Evolutionary conservation across 2,888 invertebrate species (phyloP).

Genomic region (Ichneumon xanthorius): DNA sequence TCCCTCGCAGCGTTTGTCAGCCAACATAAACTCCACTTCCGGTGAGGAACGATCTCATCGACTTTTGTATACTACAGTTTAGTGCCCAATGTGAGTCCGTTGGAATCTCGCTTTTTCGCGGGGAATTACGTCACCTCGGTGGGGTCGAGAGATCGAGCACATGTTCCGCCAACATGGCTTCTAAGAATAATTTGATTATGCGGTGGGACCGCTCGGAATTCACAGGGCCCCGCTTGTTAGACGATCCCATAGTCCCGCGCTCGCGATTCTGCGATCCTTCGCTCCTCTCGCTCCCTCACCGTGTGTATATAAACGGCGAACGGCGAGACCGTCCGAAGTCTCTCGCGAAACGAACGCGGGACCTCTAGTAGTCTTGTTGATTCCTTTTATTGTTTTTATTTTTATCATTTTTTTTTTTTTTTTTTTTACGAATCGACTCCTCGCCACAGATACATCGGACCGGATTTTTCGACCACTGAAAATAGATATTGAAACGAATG

Average conservation of each 20-base stretch:
- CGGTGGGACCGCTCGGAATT: constrained; percentile 75
- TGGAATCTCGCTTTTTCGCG: constrained; percentile 55
- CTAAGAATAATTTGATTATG: constrained; percentile 81
- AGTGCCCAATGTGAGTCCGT: constrained; percentile 32
- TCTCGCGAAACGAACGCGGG: constrained; percentile 60
- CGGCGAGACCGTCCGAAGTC: constrained; percentile 63
- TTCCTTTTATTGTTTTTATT: constrained; percentile 25
- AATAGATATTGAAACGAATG: constrained; percentile 72
- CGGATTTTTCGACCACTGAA: constrained; percentile 71
- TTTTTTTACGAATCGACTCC: constrained; percentile 55
- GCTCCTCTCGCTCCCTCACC: constrained; percentile 16
- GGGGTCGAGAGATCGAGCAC: constrained; percentile 69
- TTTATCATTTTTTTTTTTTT: constrained; percentile 45
- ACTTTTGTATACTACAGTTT: constrained; percentile 1
- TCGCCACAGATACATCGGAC: constrained; percentile 67
- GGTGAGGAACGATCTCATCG: constrained; percentile 41
- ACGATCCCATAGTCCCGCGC: constrained; percentile 63
- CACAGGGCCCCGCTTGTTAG: constrained; percentile 74
- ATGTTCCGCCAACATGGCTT: constrained; percentile 74
- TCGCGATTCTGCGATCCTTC: constrained; percentile 56
- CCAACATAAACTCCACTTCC: constrained; percentile 45
- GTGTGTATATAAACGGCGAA: constrained; percentile 36
- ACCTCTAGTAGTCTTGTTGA: constrained; percentile 61
- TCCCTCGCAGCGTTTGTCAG: background rate
- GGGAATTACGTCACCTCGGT: constrained; percentile 73